Percentiles rank a stretch among this genome's conserved stretches.
Conservation (phyloP, 1,140 invertebrate species). For the Orius laevigatus region DNA sequence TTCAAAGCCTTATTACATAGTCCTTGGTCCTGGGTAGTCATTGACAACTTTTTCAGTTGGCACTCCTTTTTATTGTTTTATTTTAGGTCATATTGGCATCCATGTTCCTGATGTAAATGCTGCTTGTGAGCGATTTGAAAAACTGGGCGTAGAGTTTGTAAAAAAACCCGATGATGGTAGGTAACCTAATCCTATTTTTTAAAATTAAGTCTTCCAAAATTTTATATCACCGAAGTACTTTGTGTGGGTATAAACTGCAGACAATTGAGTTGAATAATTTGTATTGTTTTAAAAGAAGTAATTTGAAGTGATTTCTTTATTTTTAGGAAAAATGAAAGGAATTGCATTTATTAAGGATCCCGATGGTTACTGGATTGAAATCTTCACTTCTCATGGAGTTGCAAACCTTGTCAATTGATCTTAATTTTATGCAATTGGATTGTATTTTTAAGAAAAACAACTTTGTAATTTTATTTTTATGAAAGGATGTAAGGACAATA, state of each 20-base stretch:
- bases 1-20: not conserved
- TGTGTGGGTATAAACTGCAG: not conserved
- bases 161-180: slow-evolving; percentile 73
- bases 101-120: slow-evolving; percentile 33
- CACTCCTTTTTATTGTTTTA: slow-evolving; percentile 15
- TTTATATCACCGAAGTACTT: too few relatives aligned
- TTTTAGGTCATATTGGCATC: slow-evolving; percentile 72
- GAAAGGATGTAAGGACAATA: too few relatives aligned
- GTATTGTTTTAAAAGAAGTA: not conserved
- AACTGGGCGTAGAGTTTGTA: slow-evolving; percentile 70
- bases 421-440: not conserved
- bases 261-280: not conserved
- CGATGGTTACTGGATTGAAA: slow-evolving; percentile 94
- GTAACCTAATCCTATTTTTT: slow-evolving; percentile 7
- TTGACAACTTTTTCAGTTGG: not conserved
- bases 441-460: too few relatives aligned
- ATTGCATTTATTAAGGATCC: slow-evolving; percentile 89
- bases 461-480: too few relatives aligned
- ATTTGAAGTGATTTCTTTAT: slow-evolving; percentile 11
- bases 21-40: not conserved
- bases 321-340: slow-evolving; percentile 70
- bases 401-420: slow-evolving; percentile 14
- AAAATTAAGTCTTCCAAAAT: not conserved
- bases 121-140: slow-evolving; percentile 58
- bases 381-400: slow-evolving; percentile 49